A percentile compares a stretch with the other conserved stretches of the same genome.
These are phyloP conservation scores for Poeciliopsis gracilis DNA, from an alignment of 2,797 vertebrate genomes.

Conservation along the genomic window DNA sequence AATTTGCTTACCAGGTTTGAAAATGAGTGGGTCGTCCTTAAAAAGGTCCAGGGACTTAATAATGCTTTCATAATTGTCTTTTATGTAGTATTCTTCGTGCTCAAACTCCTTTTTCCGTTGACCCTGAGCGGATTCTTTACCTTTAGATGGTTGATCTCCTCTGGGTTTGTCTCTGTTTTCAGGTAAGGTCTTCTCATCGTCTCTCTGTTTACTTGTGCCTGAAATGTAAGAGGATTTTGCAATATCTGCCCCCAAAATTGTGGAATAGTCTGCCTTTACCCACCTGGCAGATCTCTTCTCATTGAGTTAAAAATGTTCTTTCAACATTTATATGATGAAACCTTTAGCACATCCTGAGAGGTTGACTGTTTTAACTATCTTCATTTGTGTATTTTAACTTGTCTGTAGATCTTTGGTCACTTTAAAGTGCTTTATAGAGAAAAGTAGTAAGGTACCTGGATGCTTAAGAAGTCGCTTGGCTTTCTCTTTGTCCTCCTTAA, in stretches of 20 bases:
- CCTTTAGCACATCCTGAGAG: too few species aligned
- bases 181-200: conserved; percentile 65
- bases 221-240: too few species aligned
- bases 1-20: conserved; percentile 88
- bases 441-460: neutral
- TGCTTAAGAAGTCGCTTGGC: conserved; percentile 81
- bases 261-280: too few species aligned
- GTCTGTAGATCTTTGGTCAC: too few species aligned
- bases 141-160: conserved; percentile 63
- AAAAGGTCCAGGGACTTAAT: conserved; percentile 90
- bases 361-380: too few species aligned
- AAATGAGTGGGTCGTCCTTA: conserved; percentile 95
- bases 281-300: too few species aligned
- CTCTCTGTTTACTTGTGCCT: conserved; percentile 39
- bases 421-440: too few species aligned
- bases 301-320: too few species aligned
- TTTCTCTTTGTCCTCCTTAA: conserved; percentile 87
- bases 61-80: conserved; percentile 90
- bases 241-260: too few species aligned
- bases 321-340: too few species aligned
- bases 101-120: conserved; percentile 88
- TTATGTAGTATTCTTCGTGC: conserved; percentile 93
- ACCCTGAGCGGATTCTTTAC: conserved; percentile 65
- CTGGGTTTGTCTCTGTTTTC: conserved; percentile 55
- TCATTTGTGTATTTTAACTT: too few species aligned